phyloP scores from a whole-genome alignment of 2,888 invertebrate species.

The Pandemis cinnamomeana region DNA sequence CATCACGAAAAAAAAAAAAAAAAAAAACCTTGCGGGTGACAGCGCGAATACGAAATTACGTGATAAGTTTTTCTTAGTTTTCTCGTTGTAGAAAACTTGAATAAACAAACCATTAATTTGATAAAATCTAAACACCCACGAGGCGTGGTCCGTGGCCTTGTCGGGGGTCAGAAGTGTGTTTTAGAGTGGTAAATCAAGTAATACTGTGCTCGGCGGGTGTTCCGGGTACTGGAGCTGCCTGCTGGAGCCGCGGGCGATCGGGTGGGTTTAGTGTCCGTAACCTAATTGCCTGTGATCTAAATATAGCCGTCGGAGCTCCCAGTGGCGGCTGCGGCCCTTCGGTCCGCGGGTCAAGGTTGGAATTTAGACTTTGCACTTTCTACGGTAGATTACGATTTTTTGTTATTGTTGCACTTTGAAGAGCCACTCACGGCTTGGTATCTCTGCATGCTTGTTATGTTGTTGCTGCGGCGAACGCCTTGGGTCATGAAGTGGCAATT shows the following conservation, averaged over 20 bases:
- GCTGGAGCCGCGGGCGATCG: conserved; percentile 16
- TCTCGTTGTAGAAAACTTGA: conserved; percentile 25
- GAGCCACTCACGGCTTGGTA: background rate
- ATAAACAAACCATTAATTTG: conserved; percentile 23
- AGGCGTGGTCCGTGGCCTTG: background rate
- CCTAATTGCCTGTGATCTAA: conserved; percentile 38
- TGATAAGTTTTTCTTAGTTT: conserved; percentile 23
- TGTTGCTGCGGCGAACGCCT: background rate
- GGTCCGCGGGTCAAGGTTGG: conserved; percentile 48
- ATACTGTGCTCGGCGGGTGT: conserved; percentile 3
- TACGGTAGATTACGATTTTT: conserved; percentile 27
- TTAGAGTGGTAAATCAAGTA: background rate
- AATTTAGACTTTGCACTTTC: conserved; percentile 50
- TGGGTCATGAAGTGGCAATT: background rate
- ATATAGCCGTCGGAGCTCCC: conserved; percentile 28
- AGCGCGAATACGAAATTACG: conserved; percentile 37
- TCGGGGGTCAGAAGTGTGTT: conserved; percentile 7
- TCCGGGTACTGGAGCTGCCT: background rate
- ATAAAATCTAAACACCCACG: conserved; percentile 24
- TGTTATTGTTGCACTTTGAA: background rate
- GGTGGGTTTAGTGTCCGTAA: conserved; percentile 29
- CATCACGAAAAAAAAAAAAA: no score
- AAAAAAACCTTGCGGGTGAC: no score
- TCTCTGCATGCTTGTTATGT: background rate
- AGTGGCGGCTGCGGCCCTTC: background rate